These are phyloP conservation scores for Sussaba pulchella DNA, from an alignment of 2,888 invertebrate species.

Conservation along the genomic window DNA sequence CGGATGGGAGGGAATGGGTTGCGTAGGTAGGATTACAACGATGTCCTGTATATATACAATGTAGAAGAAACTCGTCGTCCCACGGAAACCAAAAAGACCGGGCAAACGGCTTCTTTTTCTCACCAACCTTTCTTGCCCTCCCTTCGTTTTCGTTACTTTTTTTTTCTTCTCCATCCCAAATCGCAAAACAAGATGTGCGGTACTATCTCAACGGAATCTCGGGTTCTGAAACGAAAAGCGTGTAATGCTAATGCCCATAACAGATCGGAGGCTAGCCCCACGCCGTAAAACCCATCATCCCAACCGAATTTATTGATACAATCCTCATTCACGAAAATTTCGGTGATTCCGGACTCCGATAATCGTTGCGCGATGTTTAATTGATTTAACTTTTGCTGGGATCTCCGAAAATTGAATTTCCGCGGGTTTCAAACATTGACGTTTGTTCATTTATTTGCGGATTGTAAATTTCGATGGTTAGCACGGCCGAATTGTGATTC, in stretches of 20 bases:
- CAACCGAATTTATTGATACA: constrained; percentile 8
- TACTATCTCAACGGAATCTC: constrained; percentile 13
- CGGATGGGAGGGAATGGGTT: not conserved
- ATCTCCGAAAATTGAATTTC: no score
- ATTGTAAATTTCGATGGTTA: no score
- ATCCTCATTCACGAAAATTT: no score
- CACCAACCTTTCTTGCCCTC: not conserved
- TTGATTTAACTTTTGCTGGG: no score
- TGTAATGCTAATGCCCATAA: constrained; percentile 33
- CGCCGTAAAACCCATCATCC: not conserved
- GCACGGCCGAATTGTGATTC: no score
- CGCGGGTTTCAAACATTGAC: no score
- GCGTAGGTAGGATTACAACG: constrained; percentile 1
- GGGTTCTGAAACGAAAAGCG: constrained; percentile 33
- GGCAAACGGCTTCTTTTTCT: not conserved
- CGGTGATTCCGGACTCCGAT: no score
- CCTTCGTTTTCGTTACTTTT: not conserved
- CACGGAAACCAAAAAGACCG: constrained; percentile 9
- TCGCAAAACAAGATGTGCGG: not conserved
- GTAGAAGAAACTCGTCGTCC: constrained; percentile 28
- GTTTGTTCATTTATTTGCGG: no score
- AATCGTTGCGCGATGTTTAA: no score
- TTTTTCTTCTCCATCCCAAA: not conserved
- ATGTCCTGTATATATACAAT: constrained; percentile 26
- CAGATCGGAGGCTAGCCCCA: not conserved